Conservation (phyloP, 2,888 invertebrate genomes). For the Caenorhabditis parvicauda region DNA sequence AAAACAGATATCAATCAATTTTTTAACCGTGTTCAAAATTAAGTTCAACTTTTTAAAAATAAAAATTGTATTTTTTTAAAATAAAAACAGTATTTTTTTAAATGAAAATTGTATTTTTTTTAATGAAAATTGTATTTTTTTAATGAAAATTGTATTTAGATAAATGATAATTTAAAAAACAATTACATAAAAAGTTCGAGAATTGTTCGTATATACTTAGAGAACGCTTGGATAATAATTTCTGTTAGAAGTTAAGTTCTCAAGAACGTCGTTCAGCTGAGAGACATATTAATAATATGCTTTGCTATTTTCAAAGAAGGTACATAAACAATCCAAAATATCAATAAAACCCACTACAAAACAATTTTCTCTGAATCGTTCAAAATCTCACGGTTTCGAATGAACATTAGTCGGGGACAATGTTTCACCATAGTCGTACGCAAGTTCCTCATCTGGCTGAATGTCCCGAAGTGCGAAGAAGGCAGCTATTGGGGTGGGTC, state of each 20-base stretch:
- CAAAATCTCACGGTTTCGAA: slow-evolving; percentile 5
- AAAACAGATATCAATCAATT: not conserved
- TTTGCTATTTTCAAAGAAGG: too few species aligned
- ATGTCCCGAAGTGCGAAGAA: slow-evolving; percentile 45
- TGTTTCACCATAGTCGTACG: slow-evolving; percentile 47
- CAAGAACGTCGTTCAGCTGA: too few species aligned
- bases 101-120: not conserved
- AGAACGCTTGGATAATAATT: too few species aligned
- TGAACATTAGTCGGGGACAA: not conserved
- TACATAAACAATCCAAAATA: too few species aligned
- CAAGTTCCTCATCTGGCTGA: slow-evolving; percentile 43
- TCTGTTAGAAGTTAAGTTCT: too few species aligned
- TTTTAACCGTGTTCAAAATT: not conserved
- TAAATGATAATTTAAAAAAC: too few species aligned
- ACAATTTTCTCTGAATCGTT: slow-evolving; percentile 4
- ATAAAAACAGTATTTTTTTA: not conserved
- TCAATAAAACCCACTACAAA: slow-evolving; percentile 5
- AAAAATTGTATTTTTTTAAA: not conserved
- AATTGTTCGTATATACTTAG: too few species aligned
- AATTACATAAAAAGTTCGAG: too few species aligned
- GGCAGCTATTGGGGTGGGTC: slow-evolving; percentile 36
- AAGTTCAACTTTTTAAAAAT: not conserved
- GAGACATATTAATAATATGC: too few species aligned
- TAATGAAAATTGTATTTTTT: not conserved
- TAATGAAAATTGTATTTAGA: too few species aligned